A percentile compares a stretch with the other conserved stretches of the same genome.
phyloP scores from a whole-genome alignment of 1,140 invertebrate genomes.

The Pogonomyrmex californicus region DNA sequence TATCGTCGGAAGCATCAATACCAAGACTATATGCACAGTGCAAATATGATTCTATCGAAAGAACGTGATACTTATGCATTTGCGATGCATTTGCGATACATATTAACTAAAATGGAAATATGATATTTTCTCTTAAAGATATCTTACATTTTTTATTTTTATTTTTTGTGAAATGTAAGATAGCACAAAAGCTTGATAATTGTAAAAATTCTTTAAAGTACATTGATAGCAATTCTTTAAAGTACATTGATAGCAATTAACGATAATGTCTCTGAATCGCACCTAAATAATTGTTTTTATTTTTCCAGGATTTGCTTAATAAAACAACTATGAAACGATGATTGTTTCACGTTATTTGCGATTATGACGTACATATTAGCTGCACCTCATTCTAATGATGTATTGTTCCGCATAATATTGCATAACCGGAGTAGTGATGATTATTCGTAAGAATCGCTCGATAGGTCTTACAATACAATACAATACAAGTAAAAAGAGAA shows the following conservation, averaged over 20 bases:
- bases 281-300: background rate
- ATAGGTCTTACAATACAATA: background rate
- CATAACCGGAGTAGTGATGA: background rate
- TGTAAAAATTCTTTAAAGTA: background rate
- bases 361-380: background rate
- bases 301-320: slow-evolving; percentile 14
- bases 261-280: background rate
- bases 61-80: background rate
- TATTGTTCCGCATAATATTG: slow-evolving; percentile 26
- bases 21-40: background rate
- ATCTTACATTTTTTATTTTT: too few relatives aligned
- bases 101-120: slow-evolving; percentile 1
- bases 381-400: slow-evolving; percentile 35
- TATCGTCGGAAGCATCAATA: background rate
- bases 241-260: background rate
- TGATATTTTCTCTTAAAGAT: background rate
- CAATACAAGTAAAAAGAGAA: background rate
- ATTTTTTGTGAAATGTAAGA: background rate
- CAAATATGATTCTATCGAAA: background rate
- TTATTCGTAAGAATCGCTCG: background rate
- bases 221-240: background rate
- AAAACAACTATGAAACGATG: background rate
- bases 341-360: background rate
- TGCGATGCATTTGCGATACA: background rate
- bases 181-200: background rate